Percentiles rank a stretch among this genome's conserved stretches.
Evolutionary conservation across 1,140 invertebrate genomes (phyloP).

Genomic region (Linepithema humile): DNA sequence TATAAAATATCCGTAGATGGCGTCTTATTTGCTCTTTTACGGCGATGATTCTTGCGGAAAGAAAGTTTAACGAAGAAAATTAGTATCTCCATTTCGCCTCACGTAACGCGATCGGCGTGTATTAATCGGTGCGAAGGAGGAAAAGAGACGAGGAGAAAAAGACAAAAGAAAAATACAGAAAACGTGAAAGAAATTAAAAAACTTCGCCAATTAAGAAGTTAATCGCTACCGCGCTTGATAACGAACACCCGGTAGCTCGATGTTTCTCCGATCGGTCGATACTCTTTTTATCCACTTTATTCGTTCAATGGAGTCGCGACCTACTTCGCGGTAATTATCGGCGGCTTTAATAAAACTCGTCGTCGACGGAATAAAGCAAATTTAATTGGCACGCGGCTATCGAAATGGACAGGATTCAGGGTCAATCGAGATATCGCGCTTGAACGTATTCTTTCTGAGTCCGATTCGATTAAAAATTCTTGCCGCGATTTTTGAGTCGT

Average conservation of each 20-base stretch:
- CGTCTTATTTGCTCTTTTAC: not conserved
- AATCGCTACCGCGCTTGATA: constrained; percentile 63
- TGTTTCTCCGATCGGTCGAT: constrained; percentile 54
- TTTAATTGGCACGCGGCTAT: constrained; percentile 61
- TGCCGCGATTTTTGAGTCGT: constrained; percentile 13
- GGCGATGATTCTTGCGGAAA: not conserved
- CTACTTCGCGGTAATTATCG: constrained; percentile 69
- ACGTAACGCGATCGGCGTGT: not conserved
- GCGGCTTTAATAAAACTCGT: constrained; percentile 66
- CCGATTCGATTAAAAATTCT: constrained; percentile 44
- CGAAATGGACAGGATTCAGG: constrained; percentile 41
- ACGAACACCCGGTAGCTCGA: constrained; percentile 63
- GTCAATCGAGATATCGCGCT: constrained; percentile 30
- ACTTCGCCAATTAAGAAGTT: constrained; percentile 68
- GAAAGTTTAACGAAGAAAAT: constrained; percentile 15
- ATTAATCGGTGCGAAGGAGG: constrained; percentile 23
- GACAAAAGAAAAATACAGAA: not conserved
- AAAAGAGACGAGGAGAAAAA: not conserved
- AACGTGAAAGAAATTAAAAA: constrained; percentile 65
- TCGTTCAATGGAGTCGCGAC: constrained; percentile 61
- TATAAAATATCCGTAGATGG: no score
- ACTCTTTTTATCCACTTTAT: constrained; percentile 51
- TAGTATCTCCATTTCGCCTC: not conserved
- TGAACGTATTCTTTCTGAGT: constrained; percentile 28
- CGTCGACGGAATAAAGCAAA: constrained; percentile 47